Base-by-base conservation (phyloP, 2,113 vertebrate species). In the Panthera uncia region DNA sequence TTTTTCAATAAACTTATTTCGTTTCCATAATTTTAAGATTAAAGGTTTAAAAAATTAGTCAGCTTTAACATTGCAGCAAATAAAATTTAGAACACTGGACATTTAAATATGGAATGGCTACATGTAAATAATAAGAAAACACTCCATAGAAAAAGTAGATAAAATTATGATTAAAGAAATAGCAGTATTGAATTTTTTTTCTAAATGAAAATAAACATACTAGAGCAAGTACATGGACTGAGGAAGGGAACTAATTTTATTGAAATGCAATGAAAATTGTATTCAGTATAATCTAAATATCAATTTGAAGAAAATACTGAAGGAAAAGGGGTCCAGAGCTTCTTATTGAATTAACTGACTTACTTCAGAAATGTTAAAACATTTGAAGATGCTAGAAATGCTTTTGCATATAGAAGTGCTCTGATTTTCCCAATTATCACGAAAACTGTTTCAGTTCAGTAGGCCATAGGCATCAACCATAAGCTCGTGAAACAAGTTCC, bases 351-450 rank as follows among this genome's bases (percentile, higher is more conserved):
- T 79, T 83, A 41, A 71, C 48, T 78, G 48, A 82, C 38, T 85
- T 27, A 90, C 27, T 92, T 94, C 33, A 74, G 25, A 97, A 89
- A 92, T 74, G 33, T 55, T 94, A 74, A 92, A 78, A 84, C 41
- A 79, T 33, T 94, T 91, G 68, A 83, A 16, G 18, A 45, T 94
- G 14, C 74, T 94, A 16, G 25, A 41, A 74, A n/a, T 73, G 5
- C 38, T 92, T 95, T 66, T 73, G 36, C 41, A 86, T 78, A 85
- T 21, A 73, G 21, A 92, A 14, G 23, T 41, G 4, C 29, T 89
- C 74, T 87, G 52, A 79, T 61, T 95, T 93, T 55, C n/a, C 68
- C 52, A 95, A 83, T 95, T 66, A 87, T 41, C 86, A 93, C 48
- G 29, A 71, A 82, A 91, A 82, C 19, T 3, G 78, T 78, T 81